Conservation (phyloP, 2,113 vertebrate genomes). For the Heterotilapia buettikoferi region DNA sequence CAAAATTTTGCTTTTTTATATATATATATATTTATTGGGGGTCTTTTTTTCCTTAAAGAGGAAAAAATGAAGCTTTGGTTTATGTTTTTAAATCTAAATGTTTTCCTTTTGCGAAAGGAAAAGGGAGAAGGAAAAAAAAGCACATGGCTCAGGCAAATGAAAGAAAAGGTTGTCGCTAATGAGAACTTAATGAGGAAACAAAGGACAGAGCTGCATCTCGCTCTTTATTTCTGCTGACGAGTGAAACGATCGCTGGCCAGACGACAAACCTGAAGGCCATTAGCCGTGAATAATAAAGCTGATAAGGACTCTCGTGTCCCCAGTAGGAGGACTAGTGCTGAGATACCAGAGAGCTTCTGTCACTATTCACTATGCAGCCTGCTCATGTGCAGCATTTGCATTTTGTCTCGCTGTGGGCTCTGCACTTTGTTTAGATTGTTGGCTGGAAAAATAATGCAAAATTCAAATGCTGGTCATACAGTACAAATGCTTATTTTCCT, state of each 20-base stretch:
- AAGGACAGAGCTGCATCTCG: constrained; percentile 24
- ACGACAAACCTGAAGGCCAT: constrained; percentile 44
- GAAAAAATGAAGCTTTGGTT: neutral
- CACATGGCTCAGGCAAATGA: neutral
- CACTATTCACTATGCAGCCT: constrained; percentile 4
- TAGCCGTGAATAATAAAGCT: constrained; percentile 57
- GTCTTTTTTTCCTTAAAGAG: neutral
- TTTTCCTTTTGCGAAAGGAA: neutral
- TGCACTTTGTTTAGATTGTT: constrained; percentile 20
- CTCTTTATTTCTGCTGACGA: constrained; percentile 48
- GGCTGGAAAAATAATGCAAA: constrained; percentile 15
- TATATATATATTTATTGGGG: neutral
- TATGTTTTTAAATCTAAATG: neutral
- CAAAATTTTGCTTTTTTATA: neutral
- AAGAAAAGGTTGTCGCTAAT: constrained; percentile 14
- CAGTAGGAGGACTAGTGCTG: constrained; percentile 26
- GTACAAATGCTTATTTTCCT: constrained; percentile 25
- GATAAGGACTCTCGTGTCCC: constrained; percentile 29
- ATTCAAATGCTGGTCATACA: constrained; percentile 21
- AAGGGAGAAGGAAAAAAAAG: neutral
- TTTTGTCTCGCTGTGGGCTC: constrained; percentile 28
- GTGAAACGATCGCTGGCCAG: constrained; percentile 12
- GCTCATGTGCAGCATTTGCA: constrained; percentile 40
- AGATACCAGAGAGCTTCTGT: constrained; percentile 34
- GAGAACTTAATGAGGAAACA: constrained; percentile 57